Evolutionary conservation across 2,797 vertebrate species (phyloP).

Genomic region (Macropus fuliginosus): DNA sequence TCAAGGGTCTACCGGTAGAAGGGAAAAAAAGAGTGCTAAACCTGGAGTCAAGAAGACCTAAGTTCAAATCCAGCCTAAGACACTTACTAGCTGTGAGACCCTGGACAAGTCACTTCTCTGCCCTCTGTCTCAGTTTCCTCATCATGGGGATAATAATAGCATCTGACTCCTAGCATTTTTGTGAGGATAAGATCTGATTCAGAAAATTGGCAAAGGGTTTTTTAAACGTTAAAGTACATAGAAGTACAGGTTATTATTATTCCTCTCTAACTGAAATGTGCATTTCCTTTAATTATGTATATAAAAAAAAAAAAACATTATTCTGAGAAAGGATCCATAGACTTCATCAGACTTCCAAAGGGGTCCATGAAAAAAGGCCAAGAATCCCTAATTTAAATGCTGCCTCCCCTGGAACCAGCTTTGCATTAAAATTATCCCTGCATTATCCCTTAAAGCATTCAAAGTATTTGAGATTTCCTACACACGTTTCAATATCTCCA

Average conservation of each 20-base stretch:
- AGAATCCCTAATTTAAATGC: not conserved
- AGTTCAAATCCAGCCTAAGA: not conserved
- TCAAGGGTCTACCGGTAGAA: not conserved
- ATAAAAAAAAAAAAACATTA: not conserved
- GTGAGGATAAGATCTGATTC: not conserved
- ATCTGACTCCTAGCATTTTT: too few relatives aligned
- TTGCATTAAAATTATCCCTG: constrained; percentile 20
- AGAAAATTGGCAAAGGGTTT: not conserved
- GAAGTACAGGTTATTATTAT: not conserved
- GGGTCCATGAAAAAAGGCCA: not conserved
- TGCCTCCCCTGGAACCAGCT: not conserved
- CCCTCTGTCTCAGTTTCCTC: not conserved
- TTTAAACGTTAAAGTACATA: not conserved
- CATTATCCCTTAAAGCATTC: constrained; percentile 1
- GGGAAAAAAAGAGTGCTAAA: not conserved
- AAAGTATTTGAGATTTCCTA: constrained; percentile 17
- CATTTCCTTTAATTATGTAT: not conserved
- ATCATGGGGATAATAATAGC: not conserved
- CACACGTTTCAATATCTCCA: constrained; percentile 8
- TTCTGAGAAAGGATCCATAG: not conserved
- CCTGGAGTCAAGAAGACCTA: not conserved
- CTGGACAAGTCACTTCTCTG: not conserved
- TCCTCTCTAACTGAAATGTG: not conserved
- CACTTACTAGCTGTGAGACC: not conserved
- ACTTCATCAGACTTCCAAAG: not conserved